A percentile compares a stretch with the other conserved stretches of the same genome.
Evolutionary conservation across 2,888 invertebrate species (phyloP).

Genomic region (Lithophane leautieri): DNA sequence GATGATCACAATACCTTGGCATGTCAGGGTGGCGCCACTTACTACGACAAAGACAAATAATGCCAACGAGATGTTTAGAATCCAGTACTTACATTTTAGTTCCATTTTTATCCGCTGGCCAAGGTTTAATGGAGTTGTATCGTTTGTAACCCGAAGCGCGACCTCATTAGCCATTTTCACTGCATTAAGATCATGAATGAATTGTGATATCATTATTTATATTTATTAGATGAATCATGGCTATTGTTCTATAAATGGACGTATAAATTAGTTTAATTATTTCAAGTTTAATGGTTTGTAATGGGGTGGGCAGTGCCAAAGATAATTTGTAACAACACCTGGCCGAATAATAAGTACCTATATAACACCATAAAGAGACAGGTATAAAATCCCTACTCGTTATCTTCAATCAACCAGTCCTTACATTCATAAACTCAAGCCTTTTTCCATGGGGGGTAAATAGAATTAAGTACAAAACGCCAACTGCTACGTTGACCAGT

Average conservation of each 20-base stretch:
- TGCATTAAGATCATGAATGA: constrained; percentile 48
- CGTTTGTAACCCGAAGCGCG: constrained; percentile 45
- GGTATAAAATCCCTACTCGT: background rate
- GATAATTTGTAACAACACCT: constrained; percentile 8
- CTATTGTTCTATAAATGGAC: background rate
- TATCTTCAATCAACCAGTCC: background rate
- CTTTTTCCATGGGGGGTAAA: background rate
- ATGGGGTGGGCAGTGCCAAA: constrained; percentile 3
- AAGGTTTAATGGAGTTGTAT: constrained; percentile 2
- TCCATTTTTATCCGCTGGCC: constrained; percentile 7
- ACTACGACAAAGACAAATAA: background rate
- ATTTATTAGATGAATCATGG: constrained; percentile 32
- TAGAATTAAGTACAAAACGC: background rate
- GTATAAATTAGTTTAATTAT: background rate
- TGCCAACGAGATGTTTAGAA: background rate
- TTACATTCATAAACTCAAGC: background rate
- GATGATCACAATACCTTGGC: constrained; percentile 49
- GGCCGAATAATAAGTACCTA: background rate
- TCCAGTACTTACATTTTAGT: constrained; percentile 17
- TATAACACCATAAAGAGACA: background rate
- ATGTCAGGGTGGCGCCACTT: constrained; percentile 46
- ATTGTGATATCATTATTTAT: constrained; percentile 35
- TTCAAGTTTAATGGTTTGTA: constrained; percentile 24
- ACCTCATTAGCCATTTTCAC: constrained; percentile 28
- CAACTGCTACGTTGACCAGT: too few relatives aligned